Conservation (phyloP, 2,888 invertebrate genomes). For the Rutpela maculata region DNA sequence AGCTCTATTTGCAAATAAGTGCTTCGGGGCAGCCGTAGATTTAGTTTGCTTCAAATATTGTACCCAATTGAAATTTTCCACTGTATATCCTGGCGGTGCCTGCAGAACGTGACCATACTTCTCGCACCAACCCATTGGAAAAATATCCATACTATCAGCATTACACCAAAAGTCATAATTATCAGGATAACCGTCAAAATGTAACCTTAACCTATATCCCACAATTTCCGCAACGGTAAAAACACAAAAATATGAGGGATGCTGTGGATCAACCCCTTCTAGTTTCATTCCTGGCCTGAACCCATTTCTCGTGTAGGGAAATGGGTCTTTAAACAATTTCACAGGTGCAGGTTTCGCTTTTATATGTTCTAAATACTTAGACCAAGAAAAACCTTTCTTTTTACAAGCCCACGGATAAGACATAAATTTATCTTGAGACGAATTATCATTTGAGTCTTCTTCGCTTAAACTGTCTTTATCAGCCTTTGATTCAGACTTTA, state of each 20-base stretch:
- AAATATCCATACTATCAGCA: conserved; percentile 93
- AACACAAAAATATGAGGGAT: conserved; percentile 92
- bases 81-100: conserved; percentile 83
- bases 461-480: conserved; percentile 59
- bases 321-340: conserved; percentile 86
- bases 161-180: conserved; percentile 96
- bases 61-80: conserved; percentile 86
- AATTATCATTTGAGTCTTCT: conserved; percentile 69
- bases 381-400: conserved; percentile 81
- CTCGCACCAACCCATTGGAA: conserved; percentile 95
- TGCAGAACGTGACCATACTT: conserved; percentile 86
- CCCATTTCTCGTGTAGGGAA: conserved; percentile 85
- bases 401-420: conserved; percentile 83
- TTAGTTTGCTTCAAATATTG: conserved; percentile 87
- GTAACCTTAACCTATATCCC: conserved; percentile 89
- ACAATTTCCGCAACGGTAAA: conserved; percentile 88
- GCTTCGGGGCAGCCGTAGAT: conserved; percentile 85
- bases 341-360: conserved; percentile 85
- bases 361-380: conserved; percentile 83
- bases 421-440: conserved; percentile 67
- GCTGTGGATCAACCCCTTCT: conserved; percentile 95
- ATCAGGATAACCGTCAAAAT: conserved; percentile 94
- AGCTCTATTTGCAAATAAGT: conserved; percentile 83
- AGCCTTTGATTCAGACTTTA: conserved; percentile 35
- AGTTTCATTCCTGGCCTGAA: conserved; percentile 91